phyloP scores from a whole-genome alignment of 2,113 vertebrate species.

The Gymnarchus niloticus region DNA sequence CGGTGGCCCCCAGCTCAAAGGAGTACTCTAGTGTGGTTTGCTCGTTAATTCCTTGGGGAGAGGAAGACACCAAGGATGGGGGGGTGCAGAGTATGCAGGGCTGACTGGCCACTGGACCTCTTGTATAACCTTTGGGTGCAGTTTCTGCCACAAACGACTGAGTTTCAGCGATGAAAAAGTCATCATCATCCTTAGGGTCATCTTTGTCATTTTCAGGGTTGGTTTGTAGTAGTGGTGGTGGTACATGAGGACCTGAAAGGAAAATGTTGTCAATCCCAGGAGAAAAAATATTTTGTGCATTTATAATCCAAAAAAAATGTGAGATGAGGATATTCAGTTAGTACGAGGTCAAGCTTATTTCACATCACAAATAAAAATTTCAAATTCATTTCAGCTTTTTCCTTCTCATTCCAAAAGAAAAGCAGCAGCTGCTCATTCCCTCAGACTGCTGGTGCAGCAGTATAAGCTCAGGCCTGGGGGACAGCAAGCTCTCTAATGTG shows the following conservation, averaged over 20 bases:
- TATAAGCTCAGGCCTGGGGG: no score
- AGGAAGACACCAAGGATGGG: background rate
- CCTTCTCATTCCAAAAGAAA: no score
- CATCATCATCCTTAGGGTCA: conserved; percentile 36
- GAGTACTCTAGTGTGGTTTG: conserved; percentile 23
- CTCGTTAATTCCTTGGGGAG: conserved; percentile 23
- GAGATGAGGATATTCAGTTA: no score
- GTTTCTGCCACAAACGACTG: conserved; percentile 50
- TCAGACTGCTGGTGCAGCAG: no score
- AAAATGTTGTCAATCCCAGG: background rate
- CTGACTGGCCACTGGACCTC: conserved; percentile 25
- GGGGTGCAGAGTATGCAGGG: conserved; percentile 11
- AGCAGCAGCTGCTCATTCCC: no score
- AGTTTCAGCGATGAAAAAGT: conserved; percentile 54
- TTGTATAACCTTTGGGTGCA: background rate
- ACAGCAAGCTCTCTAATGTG: no score
- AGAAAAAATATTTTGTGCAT: no score
- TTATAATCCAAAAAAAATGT: no score
- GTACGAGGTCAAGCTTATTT: no score
- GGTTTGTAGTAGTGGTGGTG: conserved; percentile 4
- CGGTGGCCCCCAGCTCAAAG: conserved; percentile 39
- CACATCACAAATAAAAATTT: no score
- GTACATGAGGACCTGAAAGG: conserved; percentile 24
- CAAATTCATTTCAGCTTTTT: no score
- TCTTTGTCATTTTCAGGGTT: conserved; percentile 41